Conservation (phyloP, 2,797 vertebrate genomes). For the Eurystomus glaucurus region DNA sequence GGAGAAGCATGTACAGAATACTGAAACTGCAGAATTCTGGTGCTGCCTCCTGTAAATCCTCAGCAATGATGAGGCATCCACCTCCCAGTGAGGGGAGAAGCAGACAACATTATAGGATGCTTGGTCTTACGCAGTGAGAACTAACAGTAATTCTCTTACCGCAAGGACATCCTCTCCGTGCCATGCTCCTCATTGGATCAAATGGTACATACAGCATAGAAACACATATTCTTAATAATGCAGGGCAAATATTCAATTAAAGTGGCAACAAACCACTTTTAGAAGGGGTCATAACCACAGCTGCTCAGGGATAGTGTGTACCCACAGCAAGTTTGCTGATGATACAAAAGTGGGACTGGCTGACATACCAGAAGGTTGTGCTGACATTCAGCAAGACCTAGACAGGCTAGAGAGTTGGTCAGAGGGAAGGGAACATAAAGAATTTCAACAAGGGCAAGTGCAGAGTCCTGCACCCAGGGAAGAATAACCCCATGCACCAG, state of each 20-base stretch:
- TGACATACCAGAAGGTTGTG: background rate
- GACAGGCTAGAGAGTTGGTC: background rate
- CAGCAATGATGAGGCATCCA: accelerated
- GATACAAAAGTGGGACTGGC: background rate
- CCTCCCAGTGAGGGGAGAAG: background rate
- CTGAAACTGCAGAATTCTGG: background rate
- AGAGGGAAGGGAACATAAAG: background rate
- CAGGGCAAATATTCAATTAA: background rate
- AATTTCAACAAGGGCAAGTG: background rate
- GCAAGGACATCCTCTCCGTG: background rate
- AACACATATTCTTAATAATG: background rate
- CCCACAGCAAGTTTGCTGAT: background rate
- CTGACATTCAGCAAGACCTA: background rate
- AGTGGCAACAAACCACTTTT: background rate
- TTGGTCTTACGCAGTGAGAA: accelerated
- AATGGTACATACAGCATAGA: background rate
- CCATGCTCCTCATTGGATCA: accelerated
- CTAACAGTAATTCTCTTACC: background rate
- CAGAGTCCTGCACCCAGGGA: background rate
- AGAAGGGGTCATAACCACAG: background rate
- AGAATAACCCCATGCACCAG: background rate
- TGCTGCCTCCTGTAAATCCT: background rate
- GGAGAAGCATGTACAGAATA: background rate
- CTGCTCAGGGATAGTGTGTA: background rate
- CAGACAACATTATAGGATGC: background rate